Base-by-base conservation (phyloP, 2,888 invertebrate species). In the Syritta pipiens region DNA sequence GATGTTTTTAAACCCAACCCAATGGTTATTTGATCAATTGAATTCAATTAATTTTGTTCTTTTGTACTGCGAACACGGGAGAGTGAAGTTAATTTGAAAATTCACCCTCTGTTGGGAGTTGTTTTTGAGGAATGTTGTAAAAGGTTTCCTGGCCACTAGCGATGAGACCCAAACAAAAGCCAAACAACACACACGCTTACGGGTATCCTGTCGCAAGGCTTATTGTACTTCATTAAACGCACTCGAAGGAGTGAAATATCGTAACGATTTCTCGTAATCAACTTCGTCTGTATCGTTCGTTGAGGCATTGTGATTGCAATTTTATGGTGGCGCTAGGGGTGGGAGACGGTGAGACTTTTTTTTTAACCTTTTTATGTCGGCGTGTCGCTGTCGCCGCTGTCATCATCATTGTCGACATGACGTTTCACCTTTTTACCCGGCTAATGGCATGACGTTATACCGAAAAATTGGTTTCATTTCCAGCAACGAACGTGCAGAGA, bases 1-100 rank as follows among this genome's bases (percentile, higher is more conserved):
- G 48, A 17, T 49, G 30, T 40, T 32, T 32, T 49, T 42, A 49
- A n/a, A n/a, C n/a, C n/a, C 30, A 9, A 32, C 44, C 37, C 17
- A 32, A 42, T 17, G 48, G 49, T 68, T 59, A 68, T 49, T 68
- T 59, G 32, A 59, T 68, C 48, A 68, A 68, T 68, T 40, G 68
- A 68, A 59, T 57, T 55, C 57, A 68, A 68, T 68, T 68, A 68
- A 40, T 57, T 68, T 24, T 37, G n/a, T n/a, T 40, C 28, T 14
- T 46, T 67, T 67, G 44, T 28, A 20, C n/a, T 35, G 22, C 20
- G 10, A 6, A 7, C 10, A 5, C 24, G 14, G 17, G 10, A 30
- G 22, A 57, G 37, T 40, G 67, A 40, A 40, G 67, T 55, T 20
- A 14, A 22, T 46, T 59, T 57, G n/a, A 55, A 53, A 26, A 20